Evolutionary conservation across 1,140 invertebrate species (phyloP).

Genomic region (Neodiprion lecontei): DNA sequence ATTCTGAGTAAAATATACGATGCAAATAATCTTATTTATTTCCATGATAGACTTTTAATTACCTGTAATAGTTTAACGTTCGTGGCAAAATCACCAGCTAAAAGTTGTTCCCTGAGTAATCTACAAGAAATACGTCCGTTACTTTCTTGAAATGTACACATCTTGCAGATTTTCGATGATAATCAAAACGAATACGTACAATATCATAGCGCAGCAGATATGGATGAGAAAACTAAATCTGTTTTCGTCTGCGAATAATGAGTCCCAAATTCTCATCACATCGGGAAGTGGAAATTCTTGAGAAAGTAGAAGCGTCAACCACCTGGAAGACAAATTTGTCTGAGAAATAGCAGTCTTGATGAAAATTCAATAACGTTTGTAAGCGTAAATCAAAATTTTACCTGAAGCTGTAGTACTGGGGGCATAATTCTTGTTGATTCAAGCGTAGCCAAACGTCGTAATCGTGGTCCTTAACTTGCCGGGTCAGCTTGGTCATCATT

Average conservation of each 20-base stretch:
- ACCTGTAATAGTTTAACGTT: slow-evolving; percentile 93
- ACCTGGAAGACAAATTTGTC: slow-evolving; percentile 66
- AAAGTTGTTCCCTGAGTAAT: slow-evolving; percentile 80
- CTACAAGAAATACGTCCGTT: slow-evolving; percentile 59
- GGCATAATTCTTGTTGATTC: slow-evolving; percentile 84
- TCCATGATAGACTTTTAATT: slow-evolving; percentile 13
- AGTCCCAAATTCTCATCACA: slow-evolving; percentile 96
- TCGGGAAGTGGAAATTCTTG: slow-evolving; percentile 98
- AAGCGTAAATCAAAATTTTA: slow-evolving; percentile 41
- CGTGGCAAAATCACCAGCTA: slow-evolving; percentile 86
- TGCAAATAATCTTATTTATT: background rate
- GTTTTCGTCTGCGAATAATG: slow-evolving; percentile 87
- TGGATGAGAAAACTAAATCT: slow-evolving; percentile 90
- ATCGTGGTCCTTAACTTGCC: slow-evolving; percentile 80
- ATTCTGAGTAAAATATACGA: background rate
- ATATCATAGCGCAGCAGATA: slow-evolving; percentile 95
- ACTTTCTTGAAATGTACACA: slow-evolving; percentile 1
- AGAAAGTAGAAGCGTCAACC: slow-evolving; percentile 94
- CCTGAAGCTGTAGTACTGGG: slow-evolving; percentile 96
- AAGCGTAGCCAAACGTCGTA: slow-evolving; percentile 77
- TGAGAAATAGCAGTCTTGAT: background rate
- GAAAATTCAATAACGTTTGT: background rate
- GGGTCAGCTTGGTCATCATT: slow-evolving; percentile 82
- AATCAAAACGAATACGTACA: slow-evolving; percentile 73
- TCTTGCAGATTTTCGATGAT: slow-evolving; percentile 15